Evolutionary conservation across 2,113 vertebrate genomes (phyloP).

Genomic region (Onychostruthus taczanowskii): DNA sequence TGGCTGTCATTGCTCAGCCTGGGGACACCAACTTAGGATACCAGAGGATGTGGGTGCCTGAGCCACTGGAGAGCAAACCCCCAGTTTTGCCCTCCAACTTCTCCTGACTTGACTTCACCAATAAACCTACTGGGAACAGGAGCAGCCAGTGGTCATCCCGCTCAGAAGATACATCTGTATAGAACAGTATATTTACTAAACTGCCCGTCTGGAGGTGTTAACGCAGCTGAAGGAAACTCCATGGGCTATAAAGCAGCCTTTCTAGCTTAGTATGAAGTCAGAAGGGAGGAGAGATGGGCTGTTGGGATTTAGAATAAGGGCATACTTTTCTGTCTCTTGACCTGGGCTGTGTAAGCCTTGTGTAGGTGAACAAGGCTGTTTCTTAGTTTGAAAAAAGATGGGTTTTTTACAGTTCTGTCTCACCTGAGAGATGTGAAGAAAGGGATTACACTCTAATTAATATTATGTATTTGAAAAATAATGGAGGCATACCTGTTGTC

Average conservation of each 20-base stretch:
- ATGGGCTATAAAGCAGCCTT: not conserved
- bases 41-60: not conserved
- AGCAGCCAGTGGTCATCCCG: not conserved
- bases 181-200: not conserved
- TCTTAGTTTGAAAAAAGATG: not conserved
- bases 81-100: not conserved
- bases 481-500: not conserved
- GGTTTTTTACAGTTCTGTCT: not conserved
- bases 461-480: not conserved
- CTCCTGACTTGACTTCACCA: not conserved
- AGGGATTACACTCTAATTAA: not conserved
- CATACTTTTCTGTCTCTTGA: not conserved
- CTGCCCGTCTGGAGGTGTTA: not conserved
- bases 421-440: not conserved
- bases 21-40: fast-evolving
- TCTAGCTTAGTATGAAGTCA: not conserved
- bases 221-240: not conserved
- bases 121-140: not conserved
- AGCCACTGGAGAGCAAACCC: not conserved
- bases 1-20: not conserved
- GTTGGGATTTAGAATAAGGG: not conserved
- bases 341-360: not conserved
- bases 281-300: not conserved
- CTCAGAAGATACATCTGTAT: not conserved
- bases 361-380: not conserved